Conservation (phyloP, 1,140 invertebrate species). For the Littorina saxatilis region DNA sequence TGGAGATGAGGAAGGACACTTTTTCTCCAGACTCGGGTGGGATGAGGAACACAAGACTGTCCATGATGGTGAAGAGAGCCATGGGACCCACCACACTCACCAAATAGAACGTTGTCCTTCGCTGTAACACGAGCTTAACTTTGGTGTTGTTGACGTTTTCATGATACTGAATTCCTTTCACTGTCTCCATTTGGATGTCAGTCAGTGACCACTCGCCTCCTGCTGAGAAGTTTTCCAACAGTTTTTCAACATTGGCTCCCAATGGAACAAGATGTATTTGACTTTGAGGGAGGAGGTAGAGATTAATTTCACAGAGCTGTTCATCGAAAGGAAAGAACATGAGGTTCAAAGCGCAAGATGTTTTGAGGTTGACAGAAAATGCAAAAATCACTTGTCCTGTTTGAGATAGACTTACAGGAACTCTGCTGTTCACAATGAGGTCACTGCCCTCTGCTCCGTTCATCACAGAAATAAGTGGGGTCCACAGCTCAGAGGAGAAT, state of each 20-base stretch:
- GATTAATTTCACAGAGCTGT: neutral
- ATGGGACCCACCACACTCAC: conserved; percentile 47
- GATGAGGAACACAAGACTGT: conserved; percentile 45
- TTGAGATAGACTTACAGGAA: neutral
- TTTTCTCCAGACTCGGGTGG: conserved; percentile 52
- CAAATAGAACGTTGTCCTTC: conserved; percentile 42
- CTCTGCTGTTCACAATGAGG: neutral
- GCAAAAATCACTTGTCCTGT: neutral
- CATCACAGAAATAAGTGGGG: neutral
- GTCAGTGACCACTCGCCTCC: conserved; percentile 3
- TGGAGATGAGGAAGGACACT: conserved; percentile 49
- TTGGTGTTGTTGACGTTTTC: neutral
- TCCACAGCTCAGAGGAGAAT: neutral
- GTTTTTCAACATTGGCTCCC: neutral
- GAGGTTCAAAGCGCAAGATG: neutral
- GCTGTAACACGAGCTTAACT: neutral
- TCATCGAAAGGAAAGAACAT: conserved; percentile 27
- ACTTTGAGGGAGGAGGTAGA: neutral
- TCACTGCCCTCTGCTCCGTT: neutral
- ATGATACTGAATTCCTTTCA: neutral
- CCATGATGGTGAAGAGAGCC: conserved; percentile 44
- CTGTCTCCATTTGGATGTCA: neutral
- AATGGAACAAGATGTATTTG: neutral
- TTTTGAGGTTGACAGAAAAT: neutral
- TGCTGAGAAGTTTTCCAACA: neutral